Base-by-base conservation (phyloP, 2,113 vertebrate genomes). In the Nycticorax nycticorax region DNA sequence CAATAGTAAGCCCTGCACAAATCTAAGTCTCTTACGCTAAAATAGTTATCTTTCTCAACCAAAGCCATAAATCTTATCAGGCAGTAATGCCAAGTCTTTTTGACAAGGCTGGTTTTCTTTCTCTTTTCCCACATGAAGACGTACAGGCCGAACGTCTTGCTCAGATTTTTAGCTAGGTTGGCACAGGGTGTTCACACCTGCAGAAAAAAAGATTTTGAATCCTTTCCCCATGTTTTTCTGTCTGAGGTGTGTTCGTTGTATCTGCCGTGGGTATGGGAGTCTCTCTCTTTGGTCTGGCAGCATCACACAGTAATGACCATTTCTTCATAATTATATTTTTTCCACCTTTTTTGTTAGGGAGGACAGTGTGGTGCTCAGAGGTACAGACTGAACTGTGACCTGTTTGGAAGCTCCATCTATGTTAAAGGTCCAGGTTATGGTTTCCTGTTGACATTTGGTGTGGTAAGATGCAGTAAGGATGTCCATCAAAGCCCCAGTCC, bases 231-330 rank as follows among this genome's bases (percentile, higher is more conserved):
- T 1, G 0, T 76, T 80, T 43, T 41, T 68, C 11, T 73, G 63
- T 9, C 74, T 52, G 82, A 69, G 37, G 16, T 62, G 53, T 43
- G 64, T 63, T 71, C 0, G 0, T 24, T 83, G 28, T 37, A 4
- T 24, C 67, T 80, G 75, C 81, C 1, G 0, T 2, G 45, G 33
- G 14, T 20, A 12, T 0, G 1, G 35, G n/a, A 64, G 4, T n/a
- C 30, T 14, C 24, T 27, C 39, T 73, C 14, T 63, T 35, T 64
- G 41, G 32, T 37, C 50, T 62, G 47, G 13, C 39, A 85, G 10
- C 52, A 28, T 55, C 69, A 32, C 39, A 37, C 18, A 39, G 33
- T 19, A 66, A 39, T 39, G 45, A 33, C 27, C 22, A 24, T 50
- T 66, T 56, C 52, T 47, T 60, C 37, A 2, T 22, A 45, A 33